Evolutionary conservation across 1,140 invertebrate species (phyloP).

Genomic region (Penaeus vannamei): DNA sequence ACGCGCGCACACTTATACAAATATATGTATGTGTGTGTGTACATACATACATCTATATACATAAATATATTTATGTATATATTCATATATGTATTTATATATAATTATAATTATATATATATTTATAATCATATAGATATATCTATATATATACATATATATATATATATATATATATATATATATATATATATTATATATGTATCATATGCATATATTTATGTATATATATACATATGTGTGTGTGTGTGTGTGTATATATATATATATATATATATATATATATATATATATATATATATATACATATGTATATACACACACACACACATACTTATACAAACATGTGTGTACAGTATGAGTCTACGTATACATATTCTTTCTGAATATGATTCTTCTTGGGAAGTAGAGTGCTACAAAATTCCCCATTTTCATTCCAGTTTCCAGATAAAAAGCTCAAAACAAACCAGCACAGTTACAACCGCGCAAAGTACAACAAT

Average conservation of each 20-base stretch:
- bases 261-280: conserved; percentile 33
- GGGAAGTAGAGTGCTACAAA: no score
- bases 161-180: conserved; percentile 2
- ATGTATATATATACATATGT: conserved; percentile 18
- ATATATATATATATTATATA: conserved; percentile 4
- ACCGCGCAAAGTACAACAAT: no score
- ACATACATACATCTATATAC: neutral
- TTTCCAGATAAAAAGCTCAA: no score
- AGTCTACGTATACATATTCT: neutral
- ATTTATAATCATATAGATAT: conserved; percentile 13
- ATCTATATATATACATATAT: neutral
- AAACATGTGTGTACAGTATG: neutral
- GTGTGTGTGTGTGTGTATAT: neutral
- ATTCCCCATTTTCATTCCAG: no score
- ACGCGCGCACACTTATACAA: neutral
- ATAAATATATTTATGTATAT: neutral
- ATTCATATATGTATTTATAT: neutral
- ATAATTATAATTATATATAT: conserved; percentile 19
- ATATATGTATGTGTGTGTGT: neutral
- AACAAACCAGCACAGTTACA: no score
- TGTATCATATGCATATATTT: neutral
- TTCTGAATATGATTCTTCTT: no score
- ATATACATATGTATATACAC: neutral
- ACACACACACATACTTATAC: neutral
- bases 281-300: conserved; percentile 18